Evolutionary conservation across 2,113 vertebrate species (phyloP).

Genomic region (Leptosomus discolor): DNA sequence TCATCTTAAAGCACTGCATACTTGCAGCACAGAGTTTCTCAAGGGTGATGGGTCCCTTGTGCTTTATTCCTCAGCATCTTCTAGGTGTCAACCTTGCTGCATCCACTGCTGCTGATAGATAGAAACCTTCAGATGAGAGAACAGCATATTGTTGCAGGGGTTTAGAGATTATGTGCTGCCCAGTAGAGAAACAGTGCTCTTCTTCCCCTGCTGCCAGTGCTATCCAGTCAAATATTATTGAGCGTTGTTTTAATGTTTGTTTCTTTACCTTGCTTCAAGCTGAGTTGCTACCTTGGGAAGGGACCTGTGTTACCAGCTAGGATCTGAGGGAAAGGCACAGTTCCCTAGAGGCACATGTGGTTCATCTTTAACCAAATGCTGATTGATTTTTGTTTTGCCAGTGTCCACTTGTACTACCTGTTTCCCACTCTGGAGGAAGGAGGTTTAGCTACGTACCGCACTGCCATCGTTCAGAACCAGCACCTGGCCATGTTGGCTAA

Average conservation of each 20-base stretch:
- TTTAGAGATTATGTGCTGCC: neutral
- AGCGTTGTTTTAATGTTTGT: neutral
- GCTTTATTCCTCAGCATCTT: neutral
- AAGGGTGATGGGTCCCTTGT: neutral
- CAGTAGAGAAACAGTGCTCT: neutral
- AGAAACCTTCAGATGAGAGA: neutral
- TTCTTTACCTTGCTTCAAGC: neutral
- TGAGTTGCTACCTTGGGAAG: neutral
- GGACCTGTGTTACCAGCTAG: neutral
- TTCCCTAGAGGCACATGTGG: neutral
- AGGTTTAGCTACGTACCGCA: conserved; percentile 94
- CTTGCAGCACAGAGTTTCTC: fast-evolving
- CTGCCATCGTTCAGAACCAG: conserved; percentile 98
- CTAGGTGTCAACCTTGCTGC: neutral
- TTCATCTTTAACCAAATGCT: neutral
- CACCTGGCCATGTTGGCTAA: conserved; percentile 98
- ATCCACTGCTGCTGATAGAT: neutral
- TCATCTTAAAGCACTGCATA: neutral
- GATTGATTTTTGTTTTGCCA: conserved; percentile 56
- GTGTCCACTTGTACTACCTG: conserved; percentile 96
- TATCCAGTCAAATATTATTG: neutral
- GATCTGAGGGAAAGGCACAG: neutral
- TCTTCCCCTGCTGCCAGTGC: neutral
- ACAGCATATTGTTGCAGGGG: neutral
- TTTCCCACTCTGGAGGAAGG: conserved; percentile 95